phyloP scores from a whole-genome alignment of 1,140 invertebrate genomes.

The Bombus consobrinus region DNA sequence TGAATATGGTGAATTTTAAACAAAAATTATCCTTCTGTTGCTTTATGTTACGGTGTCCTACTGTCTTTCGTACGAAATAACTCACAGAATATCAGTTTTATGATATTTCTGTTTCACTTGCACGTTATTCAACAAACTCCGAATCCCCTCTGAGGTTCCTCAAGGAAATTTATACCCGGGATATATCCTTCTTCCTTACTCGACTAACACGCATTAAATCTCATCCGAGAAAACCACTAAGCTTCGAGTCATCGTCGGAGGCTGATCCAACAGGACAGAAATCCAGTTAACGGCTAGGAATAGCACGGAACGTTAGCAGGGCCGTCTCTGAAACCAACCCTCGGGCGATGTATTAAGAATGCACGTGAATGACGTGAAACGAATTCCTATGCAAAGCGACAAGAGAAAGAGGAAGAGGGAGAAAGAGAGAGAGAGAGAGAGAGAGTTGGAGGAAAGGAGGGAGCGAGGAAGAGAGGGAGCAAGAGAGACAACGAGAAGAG shows the following conservation, averaged over 20 bases:
- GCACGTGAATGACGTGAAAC: constrained; percentile 73
- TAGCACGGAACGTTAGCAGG: not conserved
- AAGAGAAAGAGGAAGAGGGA: not conserved
- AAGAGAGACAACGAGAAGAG: too few species aligned
- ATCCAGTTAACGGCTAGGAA: constrained; percentile 35
- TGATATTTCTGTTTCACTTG: not conserved
- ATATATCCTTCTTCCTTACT: not conserved
- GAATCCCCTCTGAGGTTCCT: not conserved
- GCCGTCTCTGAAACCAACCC: constrained; percentile 38
- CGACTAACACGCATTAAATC: not conserved
- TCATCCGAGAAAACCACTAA: not conserved
- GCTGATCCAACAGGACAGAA: constrained; percentile 21
- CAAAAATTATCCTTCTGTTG: not conserved
- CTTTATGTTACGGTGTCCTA: not conserved
- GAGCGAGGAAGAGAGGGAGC: not conserved
- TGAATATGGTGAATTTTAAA: too few species aligned
- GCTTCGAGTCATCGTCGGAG: not conserved
- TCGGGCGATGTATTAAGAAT: constrained; percentile 69
- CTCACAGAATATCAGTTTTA: not conserved
- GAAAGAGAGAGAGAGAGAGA: too few species aligned
- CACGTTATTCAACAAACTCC: not conserved
- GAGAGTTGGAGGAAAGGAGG: too few species aligned
- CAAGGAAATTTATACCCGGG: not conserved
- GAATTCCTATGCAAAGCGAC: constrained; percentile 73
- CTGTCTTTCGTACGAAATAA: not conserved